Base-by-base conservation (phyloP, 1,140 invertebrate genomes). In the Aphaenogaster ashmeadi region DNA sequence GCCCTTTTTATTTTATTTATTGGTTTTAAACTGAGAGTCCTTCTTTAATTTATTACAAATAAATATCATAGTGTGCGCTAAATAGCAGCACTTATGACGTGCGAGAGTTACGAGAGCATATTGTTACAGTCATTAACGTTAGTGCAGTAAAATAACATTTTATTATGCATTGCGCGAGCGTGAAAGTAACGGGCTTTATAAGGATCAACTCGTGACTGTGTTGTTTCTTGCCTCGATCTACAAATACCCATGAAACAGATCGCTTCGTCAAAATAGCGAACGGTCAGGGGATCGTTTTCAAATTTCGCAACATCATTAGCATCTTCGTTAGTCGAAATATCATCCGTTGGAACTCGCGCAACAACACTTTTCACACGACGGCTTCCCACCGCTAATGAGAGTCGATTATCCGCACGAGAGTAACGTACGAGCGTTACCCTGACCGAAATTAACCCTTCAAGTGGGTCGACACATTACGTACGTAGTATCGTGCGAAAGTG, bases 361-460 rank as follows among this genome's bases (percentile, higher is more conserved):
- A 78, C 84, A 71, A 56, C 13, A 75, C 38, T 80, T 69, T 84
- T 75, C 83, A 33, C 69, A 67, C 67, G 67, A 88, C 21, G 41
- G 21, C 41, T 91, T 91, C 80, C 77, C 90, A 88, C 78, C 56
- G 72, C n/a, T 86, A 77, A 86, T 87, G 38, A 44, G 84, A 69
- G 66, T 69, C 75, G 60, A 91, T 92, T 87, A 86, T 41, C 6
- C n/a, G 11, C 52, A 15, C 36, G 74, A 77, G 58, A 74, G 33
- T 58, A 78, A 79, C 38, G 74, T 56, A 69, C 50, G 47, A 15
- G 69, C 56, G 54, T 90, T 72, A 85, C 87, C 90, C 64, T 91
- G 91, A 92, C 89, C 87, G 85, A 89, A 86, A 88, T 89, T 85
- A 60, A 75, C 66, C 36, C 74, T 79, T 62, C 64, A 47, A 66